Conservation (phyloP, 2,113 vertebrate genomes). For the Synchiropus splendidus region DNA sequence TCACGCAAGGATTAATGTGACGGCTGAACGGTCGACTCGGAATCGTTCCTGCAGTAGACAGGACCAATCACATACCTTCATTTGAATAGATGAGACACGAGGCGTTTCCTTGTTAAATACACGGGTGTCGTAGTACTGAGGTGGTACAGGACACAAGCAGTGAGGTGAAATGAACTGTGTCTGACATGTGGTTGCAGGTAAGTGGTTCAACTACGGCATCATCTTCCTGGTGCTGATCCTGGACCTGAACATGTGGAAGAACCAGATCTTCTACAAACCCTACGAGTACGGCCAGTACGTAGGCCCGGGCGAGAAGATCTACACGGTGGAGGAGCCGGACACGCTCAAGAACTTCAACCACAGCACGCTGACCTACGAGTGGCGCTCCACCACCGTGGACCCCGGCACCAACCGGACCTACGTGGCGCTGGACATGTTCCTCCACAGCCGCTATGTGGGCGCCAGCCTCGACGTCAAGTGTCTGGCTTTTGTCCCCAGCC, state of each 20-base stretch:
- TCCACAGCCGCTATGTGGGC: slow-evolving; percentile 87
- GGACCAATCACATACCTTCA: no score
- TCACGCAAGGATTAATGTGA: slow-evolving; percentile 32
- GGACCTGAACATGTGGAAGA: slow-evolving; percentile 99
- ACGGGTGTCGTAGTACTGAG: no score
- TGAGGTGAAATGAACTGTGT: slow-evolving; percentile 5
- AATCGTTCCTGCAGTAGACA: background rate
- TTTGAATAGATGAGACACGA: no score
- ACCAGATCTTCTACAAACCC: slow-evolving; percentile 98
- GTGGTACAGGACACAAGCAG: no score
- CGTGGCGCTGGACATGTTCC: slow-evolving; percentile 80
- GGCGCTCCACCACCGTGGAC: slow-evolving; percentile 80
- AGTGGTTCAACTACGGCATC: slow-evolving; percentile 99
- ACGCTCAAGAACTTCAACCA: slow-evolving; percentile 83
- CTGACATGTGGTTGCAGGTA: slow-evolving; percentile 67
- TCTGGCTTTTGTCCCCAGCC: slow-evolving; percentile 88
- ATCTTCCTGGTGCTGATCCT: slow-evolving; percentile 96
- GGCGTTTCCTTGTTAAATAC: background rate
- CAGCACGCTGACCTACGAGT: slow-evolving; percentile 87
- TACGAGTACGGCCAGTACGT: slow-evolving; percentile 96
- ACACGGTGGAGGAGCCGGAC: slow-evolving; percentile 85
- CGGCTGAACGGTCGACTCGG: no score
- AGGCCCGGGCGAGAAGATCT: slow-evolving; percentile 91
- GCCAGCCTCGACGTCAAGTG: slow-evolving; percentile 87
- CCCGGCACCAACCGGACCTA: slow-evolving; percentile 80